Conservation (phyloP, 2,888 invertebrate species). For the Ashinkailepas kermadecensis region DNA sequence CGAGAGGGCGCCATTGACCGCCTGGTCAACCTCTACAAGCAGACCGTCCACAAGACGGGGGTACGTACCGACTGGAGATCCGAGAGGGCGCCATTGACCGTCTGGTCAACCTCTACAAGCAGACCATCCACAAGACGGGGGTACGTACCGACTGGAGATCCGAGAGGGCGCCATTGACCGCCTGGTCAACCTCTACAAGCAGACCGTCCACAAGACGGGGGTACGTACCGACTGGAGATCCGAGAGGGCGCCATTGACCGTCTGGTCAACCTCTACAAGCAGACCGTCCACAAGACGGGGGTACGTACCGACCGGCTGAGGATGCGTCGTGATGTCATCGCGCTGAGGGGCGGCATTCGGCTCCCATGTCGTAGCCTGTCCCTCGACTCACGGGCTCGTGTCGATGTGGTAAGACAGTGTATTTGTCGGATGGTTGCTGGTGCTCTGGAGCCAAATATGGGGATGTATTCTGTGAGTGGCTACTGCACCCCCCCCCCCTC, state of each 20-base stretch:
- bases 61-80: constrained; percentile 92
- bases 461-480: no score
- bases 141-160: constrained; percentile 92
- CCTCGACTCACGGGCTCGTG: no score
- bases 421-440: no score
- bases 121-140: constrained; percentile 85
- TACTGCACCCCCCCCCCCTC: no score
- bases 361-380: no score
- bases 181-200: constrained; percentile 86
- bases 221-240: constrained; percentile 92
- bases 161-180: constrained; percentile 94
- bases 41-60: constrained; percentile 85
- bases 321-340: no score
- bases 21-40: constrained; percentile 86
- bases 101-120: constrained; percentile 86
- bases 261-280: constrained; percentile 86
- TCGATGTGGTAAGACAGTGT: no score
- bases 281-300: constrained; percentile 85
- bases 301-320: constrained; percentile 42
- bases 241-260: constrained; percentile 94
- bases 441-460: no score
- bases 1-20: constrained; percentile 94
- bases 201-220: constrained; percentile 85
- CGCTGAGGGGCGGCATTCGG: not conserved
- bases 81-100: constrained; percentile 94